Conservation (phyloP, 2,113 vertebrate species). For the Talpa occidentalis region DNA sequence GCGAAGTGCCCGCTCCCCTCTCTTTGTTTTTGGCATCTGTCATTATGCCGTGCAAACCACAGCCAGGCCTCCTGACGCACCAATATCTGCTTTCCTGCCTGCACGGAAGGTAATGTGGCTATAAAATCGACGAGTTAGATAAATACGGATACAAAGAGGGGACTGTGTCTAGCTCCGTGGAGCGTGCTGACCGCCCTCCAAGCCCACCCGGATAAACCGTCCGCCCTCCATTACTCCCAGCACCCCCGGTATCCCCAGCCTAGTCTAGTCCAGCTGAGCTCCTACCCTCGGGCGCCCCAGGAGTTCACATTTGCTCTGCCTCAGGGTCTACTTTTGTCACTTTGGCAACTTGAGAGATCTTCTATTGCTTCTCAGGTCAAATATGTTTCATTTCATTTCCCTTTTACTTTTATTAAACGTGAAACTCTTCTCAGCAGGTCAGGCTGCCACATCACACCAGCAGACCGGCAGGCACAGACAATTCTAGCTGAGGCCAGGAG, state of each 20-base stretch:
- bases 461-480: background rate
- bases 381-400: background rate
- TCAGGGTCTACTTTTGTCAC: slow-evolving; percentile 13
- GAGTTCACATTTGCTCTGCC: background rate
- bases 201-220: background rate
- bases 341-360: background rate
- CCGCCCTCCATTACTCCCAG: background rate
- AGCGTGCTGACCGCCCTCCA: background rate
- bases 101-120: slow-evolving; percentile 63
- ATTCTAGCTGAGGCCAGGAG: background rate
- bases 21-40: slow-evolving; percentile 71
- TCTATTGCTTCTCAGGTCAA: slow-evolving; percentile 49
- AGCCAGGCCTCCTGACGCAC: slow-evolving; percentile 59
- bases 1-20: slow-evolving; percentile 30
- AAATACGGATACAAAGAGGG: slow-evolving; percentile 56
- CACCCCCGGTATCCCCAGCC: background rate
- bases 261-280: background rate
- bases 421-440: background rate
- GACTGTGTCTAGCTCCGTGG: slow-evolving; percentile 40
- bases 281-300: background rate
- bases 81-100: slow-evolving; percentile 62
- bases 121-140: slow-evolving; percentile 66
- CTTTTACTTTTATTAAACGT: background rate
- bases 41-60: slow-evolving; percentile 63
- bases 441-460: background rate